A percentile compares a stretch with the other conserved stretches of the same genome.
These are phyloP conservation scores for Tapirus indicus DNA, from an alignment of 2,797 vertebrate species.

Conservation along the genomic window DNA sequence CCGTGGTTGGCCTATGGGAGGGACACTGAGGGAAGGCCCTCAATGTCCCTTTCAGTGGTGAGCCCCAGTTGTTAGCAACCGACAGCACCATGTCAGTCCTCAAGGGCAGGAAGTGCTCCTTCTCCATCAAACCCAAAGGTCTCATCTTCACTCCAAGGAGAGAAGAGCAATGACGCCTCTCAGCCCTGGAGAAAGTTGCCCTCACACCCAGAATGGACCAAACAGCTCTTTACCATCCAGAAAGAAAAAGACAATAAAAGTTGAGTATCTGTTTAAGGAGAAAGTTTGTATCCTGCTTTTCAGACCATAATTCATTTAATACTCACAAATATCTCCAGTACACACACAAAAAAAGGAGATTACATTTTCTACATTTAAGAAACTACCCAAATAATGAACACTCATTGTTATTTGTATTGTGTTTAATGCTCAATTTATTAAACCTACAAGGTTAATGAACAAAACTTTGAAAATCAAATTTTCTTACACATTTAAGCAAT, in stretches of 20 bases:
- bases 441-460: background rate
- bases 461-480: background rate
- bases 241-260: background rate
- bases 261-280: background rate
- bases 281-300: background rate
- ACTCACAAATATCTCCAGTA: background rate
- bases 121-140: background rate
- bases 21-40: background rate
- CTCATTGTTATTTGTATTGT: background rate
- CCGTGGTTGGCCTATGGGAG: background rate
- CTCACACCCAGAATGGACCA: background rate
- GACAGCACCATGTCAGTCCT: background rate
- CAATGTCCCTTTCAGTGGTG: background rate
- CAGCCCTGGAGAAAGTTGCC: background rate
- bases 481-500: background rate
- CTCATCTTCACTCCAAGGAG: background rate
- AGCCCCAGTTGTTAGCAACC: background rate
- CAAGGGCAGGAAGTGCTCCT: background rate
- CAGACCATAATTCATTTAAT: background rate
- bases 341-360: background rate
- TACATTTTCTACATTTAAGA: background rate
- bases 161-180: background rate
- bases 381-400: background rate
- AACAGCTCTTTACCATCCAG: background rate
- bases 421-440: background rate